Base-by-base conservation (phyloP, 2,797 vertebrate species). In the Arrhamphus sclerolepis region DNA sequence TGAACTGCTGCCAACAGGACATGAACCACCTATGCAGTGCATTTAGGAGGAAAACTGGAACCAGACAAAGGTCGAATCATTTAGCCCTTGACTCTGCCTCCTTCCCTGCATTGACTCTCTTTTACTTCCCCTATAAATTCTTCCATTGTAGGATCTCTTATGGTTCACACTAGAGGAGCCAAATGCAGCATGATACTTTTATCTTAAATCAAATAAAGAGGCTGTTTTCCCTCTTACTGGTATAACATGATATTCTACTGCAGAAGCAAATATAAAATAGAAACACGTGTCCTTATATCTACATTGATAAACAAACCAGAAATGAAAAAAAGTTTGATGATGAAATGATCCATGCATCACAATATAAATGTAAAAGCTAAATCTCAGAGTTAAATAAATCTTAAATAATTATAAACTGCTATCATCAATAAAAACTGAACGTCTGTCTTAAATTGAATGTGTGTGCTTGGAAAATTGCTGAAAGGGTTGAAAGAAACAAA, bases 51-150 rank as follows among this genome's bases (percentile, higher is more conserved):
- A 26, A 50, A 69, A 18, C 50, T 62, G 39, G 50, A 56, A 51
- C 70, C 51, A 67, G 62, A 70, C 26, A 42, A 39, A 46, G 20
- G 5, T 42, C 42, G 58, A 64, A 10, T 52, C n/a, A 16, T 46
- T 53, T 26, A 26, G 24, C 24, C 26, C 52, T 43, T 55, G 19
- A 49, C n/a, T 46, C 28, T 48, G 20, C 40, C 20, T 17, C 28
- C 24, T 34, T 7, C 9, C 9, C n/a, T n/a, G 14, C 28, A 43
- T 7, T n/a, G n/a, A 16, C 44, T n/a, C 47, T 53, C 19, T 39
- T 24, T 40, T 43, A 46, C 16, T 70, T 29, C 46, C 22, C 49
- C 28, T 34, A 21, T 52, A 58, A 75, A 66, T 53, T 55, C 20
- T 19, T 65, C 24, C 29, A 1, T 62, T 40, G 61, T 56, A 20